A percentile compares a stretch with the other conserved stretches of the same genome.
Evolutionary conservation across 2,888 invertebrate species (phyloP).

Genomic region (Melieria crassipennis): DNA sequence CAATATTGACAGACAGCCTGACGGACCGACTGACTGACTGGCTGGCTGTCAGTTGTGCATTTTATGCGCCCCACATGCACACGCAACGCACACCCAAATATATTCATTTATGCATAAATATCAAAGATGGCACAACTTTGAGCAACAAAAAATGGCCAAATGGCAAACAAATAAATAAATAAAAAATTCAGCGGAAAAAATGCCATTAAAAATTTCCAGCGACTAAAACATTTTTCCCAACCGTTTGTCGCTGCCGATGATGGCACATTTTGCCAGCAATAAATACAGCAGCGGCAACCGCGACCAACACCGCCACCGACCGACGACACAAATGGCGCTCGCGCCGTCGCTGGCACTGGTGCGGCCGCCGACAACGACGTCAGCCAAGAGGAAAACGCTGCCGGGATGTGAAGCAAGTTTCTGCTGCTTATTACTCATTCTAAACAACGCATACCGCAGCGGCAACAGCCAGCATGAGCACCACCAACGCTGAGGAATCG

Average conservation of each 20-base stretch:
- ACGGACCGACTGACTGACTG: too few relatives aligned
- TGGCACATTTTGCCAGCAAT: constrained; percentile 12
- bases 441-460: constrained; percentile 9
- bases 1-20: too few relatives aligned
- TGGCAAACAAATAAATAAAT: constrained; percentile 20
- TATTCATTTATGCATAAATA: not conserved
- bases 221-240: constrained; percentile 5
- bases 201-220: constrained; percentile 10
- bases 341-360: too few relatives aligned
- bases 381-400: too few relatives aligned
- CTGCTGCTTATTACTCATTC: constrained; percentile 6
- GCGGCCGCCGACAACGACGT: too few relatives aligned
- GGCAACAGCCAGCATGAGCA: not conserved
- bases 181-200: constrained; percentile 1
- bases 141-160: constrained; percentile 13
- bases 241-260: constrained; percentile 2
- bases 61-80: not conserved
- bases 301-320: constrained; percentile 3
- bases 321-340: not conserved
- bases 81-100: constrained; percentile 1
- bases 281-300: constrained; percentile 9
- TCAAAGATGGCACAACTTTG: constrained; percentile 11
- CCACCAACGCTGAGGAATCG: not conserved
- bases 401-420: not conserved
- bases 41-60: too few relatives aligned